Evolutionary conservation across 2,888 invertebrate genomes (phyloP), one percentile per base, ranked within the genome.

Genomic region (Pachycephus smyrnensis): DNA sequence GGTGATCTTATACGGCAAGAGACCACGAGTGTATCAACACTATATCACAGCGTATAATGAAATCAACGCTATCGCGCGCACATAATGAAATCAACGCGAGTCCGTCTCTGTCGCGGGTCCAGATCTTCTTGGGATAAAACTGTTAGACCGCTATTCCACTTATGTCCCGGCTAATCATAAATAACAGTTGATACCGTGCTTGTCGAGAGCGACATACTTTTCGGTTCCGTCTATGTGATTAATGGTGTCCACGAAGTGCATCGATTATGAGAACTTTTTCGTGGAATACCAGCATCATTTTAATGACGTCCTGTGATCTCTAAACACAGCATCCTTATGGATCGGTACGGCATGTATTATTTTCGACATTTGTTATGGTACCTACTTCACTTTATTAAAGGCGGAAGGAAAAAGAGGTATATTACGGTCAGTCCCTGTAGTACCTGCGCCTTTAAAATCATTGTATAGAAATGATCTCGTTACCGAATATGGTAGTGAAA

Each of bases 61-160:
- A 74, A 35, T 74, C 74, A 35, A 74, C 74, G 74, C 33, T 74
- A 30, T 35, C 36, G 30, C 74, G 74, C 71, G 71, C 71, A 33
- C 71, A 71, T 71, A 71, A 71, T 71, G 71, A 71, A 71, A 71
- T 71, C 15, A 71, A 71, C 71, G 71, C 71, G 71, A 71, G 71
- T 33, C 15, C 55, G 55, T 55, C 23, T 71, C 15, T 71, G 31
- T 71, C 71, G 71, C 31, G 31, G 71, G 31, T 33, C 31, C 31
- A 71, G 33, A 71, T 71, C 32, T 71, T 33, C 32, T 15, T 71
- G 6, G 71, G 71, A 71, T 71, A 71, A 71, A 55, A 55, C 55
- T 55, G 55, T 55, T 55, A 23, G 55, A 55, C 55, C 55, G 55
- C 55, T 55, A 55, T 55, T 55, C 55, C 55, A 55, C 55, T 55